phyloP scores from a whole-genome alignment of 2,113 vertebrate species.

The Tragelaphus imberbis region DNA sequence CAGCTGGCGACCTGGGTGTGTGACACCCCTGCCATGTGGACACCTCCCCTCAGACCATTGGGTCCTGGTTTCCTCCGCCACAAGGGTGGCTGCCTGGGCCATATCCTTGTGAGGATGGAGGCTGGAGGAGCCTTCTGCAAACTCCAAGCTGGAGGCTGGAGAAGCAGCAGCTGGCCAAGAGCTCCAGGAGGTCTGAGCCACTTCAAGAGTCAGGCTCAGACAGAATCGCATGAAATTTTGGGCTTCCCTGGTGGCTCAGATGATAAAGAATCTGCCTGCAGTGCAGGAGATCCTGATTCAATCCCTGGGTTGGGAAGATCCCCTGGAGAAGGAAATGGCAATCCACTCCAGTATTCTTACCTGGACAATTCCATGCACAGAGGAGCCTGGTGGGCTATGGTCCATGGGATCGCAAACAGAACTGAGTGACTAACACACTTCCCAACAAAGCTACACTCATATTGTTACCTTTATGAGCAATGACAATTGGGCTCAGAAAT shows the following conservation, averaged over 20 bases:
- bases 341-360: background rate
- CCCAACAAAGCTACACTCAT: background rate
- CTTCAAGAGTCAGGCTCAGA: background rate
- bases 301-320: background rate
- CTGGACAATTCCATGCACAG: background rate
- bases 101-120: background rate
- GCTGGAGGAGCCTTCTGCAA: background rate
- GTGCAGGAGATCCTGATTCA: background rate
- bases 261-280: background rate
- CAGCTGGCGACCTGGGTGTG: background rate
- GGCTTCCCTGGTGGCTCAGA: background rate
- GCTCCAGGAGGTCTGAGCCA: background rate
- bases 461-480: background rate
- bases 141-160: background rate
- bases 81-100: background rate
- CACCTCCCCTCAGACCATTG: background rate
- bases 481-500: background rate
- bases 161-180: background rate
- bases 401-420: background rate
- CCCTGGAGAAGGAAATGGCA: background rate
- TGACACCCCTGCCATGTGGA: accelerated
- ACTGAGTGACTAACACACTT: background rate
- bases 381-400: background rate
- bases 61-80: too few relatives aligned
- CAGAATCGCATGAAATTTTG: accelerated